These are phyloP conservation scores for Gallinago media DNA, from an alignment of 2,113 vertebrate species.

Conservation along the genomic window DNA sequence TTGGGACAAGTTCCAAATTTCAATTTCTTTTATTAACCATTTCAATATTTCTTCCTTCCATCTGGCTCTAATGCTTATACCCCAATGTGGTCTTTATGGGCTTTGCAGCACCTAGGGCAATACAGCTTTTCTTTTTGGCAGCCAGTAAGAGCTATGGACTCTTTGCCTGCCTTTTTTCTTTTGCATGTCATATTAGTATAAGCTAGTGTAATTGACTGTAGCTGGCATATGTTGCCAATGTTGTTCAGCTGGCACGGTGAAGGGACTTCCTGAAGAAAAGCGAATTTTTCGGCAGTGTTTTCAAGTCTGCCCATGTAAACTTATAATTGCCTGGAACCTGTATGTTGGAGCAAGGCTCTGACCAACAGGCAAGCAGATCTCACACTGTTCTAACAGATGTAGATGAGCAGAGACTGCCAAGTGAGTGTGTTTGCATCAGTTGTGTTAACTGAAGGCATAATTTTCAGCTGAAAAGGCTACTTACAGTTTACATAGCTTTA, in stretches of 20 bases:
- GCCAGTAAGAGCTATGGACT: background rate
- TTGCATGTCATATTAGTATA: slow-evolving; percentile 50
- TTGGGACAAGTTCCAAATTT: slow-evolving; percentile 7
- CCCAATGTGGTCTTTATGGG: background rate
- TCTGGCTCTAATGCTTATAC: background rate
- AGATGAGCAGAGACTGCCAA: slow-evolving; percentile 59
- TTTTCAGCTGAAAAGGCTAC: slow-evolving; percentile 50
- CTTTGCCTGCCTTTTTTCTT: slow-evolving; percentile 33
- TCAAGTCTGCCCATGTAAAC: slow-evolving; percentile 59
- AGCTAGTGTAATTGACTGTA: slow-evolving; percentile 64
- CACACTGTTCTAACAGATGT: slow-evolving; percentile 69
- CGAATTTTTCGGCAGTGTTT: slow-evolving; percentile 24
- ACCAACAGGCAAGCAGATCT: slow-evolving; percentile 65
- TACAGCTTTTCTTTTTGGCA: slow-evolving; percentile 49
- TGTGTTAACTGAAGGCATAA: slow-evolving; percentile 36
- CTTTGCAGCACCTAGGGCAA: slow-evolving; percentile 29
- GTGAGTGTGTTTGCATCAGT: slow-evolving; percentile 29
- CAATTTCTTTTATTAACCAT: slow-evolving; percentile 20
- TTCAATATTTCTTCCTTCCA: slow-evolving; percentile 18
- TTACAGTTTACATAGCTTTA: slow-evolving; percentile 21
- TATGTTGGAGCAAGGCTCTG: slow-evolving; percentile 48
- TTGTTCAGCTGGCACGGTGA: slow-evolving; percentile 45
- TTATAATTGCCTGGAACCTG: slow-evolving; percentile 66
- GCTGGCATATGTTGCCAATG: slow-evolving; percentile 62
- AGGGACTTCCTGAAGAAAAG: slow-evolving; percentile 65